Evolutionary conservation across 2,888 invertebrate genomes (phyloP).

Genomic region (Acanthosepion esculentum): DNA sequence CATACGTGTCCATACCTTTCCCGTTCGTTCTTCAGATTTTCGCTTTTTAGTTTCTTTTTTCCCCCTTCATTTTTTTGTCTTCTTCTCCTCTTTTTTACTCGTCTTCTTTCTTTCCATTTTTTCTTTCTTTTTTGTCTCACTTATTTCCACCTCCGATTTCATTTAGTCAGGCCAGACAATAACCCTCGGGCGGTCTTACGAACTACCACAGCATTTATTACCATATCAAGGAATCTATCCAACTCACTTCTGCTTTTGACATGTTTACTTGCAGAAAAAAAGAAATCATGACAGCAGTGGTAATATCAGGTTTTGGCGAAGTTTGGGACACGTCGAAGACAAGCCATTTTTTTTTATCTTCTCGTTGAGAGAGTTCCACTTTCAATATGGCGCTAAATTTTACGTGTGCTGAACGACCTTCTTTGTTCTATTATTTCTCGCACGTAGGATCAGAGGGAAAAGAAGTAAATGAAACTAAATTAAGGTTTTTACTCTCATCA

Average conservation of each 20-base stretch:
- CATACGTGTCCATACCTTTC: not conserved
- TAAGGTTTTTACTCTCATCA: not conserved
- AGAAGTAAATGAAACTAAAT: not conserved
- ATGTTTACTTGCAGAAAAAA: not conserved
- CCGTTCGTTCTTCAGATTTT: not conserved
- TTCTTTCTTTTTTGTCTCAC: not conserved
- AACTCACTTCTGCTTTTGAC: not conserved
- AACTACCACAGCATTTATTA: not conserved
- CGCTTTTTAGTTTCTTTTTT: not conserved
- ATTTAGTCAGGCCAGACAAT: not conserved
- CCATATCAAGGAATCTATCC: slow-evolving; percentile 33
- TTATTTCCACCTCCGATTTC: not conserved
- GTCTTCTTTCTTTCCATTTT: not conserved
- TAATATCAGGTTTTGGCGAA: not conserved
- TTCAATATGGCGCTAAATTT: not conserved
- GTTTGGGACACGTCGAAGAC: not conserved
- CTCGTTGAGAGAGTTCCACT: not conserved
- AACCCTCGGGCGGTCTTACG: not conserved
- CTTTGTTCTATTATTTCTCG: not conserved
- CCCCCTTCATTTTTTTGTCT: not conserved
- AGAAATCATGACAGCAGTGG: not conserved
- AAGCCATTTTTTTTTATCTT: not conserved
- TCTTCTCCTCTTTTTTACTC: not conserved
- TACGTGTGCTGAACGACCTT: not conserved
- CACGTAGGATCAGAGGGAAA: not conserved